These are phyloP conservation scores for Hirundo rustica DNA, from an alignment of 2,797 vertebrate species.

Conservation along the genomic window DNA sequence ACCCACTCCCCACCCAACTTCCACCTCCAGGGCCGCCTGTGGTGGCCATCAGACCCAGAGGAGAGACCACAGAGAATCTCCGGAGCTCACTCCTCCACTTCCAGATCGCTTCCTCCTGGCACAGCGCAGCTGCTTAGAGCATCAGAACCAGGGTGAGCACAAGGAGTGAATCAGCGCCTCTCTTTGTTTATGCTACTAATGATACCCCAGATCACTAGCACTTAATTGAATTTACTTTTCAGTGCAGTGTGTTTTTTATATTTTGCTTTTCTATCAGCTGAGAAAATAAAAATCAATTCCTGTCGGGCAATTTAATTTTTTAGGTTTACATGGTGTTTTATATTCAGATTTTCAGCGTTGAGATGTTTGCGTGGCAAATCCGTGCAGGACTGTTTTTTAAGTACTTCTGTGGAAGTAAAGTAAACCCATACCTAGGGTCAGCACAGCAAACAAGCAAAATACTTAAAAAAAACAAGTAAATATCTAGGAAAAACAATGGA, in stretches of 20 bases:
- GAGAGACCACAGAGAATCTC: background rate
- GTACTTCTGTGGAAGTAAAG: background rate
- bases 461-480: background rate
- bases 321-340: background rate
- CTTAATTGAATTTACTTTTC: constrained; percentile 25
- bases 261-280: background rate
- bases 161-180: background rate
- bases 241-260: background rate
- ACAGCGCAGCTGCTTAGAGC: background rate
- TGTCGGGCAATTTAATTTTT: background rate
- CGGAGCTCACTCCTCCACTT: background rate
- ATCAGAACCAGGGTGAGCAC: background rate
- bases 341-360: background rate
- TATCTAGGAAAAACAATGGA: background rate
- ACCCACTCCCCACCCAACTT: background rate
- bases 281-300: constrained; percentile 11
- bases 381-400: background rate
- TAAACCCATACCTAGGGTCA: background rate
- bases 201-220: background rate
- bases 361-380: background rate
- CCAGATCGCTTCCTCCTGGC: background rate
- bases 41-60: background rate
- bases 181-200: background rate
- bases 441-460: background rate
- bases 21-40: background rate